Conservation (phyloP, 2,888 invertebrate species). For the Pristionchus fissidentatus region DNA sequence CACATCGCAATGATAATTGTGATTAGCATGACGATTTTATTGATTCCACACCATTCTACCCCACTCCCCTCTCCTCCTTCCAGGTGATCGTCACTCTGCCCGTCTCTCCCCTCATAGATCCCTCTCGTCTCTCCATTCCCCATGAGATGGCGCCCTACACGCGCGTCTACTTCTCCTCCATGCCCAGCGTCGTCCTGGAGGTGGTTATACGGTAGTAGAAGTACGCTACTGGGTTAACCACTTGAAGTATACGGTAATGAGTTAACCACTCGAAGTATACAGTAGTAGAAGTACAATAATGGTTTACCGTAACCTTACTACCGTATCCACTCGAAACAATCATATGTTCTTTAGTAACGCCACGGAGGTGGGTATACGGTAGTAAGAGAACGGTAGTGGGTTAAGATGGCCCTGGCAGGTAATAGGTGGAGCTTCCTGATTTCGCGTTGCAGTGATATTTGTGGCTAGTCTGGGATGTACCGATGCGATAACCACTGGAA, state of each 20-base stretch:
- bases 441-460: too few species aligned
- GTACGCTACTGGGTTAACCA: neutral
- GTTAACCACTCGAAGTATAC: too few species aligned
- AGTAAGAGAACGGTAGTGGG: neutral
- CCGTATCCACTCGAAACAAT: too few species aligned
- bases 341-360: too few species aligned
- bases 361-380: neutral
- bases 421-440: too few species aligned
- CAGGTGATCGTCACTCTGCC: slow-evolving; percentile 44
- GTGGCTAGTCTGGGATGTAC: too few species aligned
- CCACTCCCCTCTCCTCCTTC: neutral
- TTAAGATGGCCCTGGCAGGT: too few species aligned
- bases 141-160: slow-evolving; percentile 32
- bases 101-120: slow-evolving; percentile 33
- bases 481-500: too few species aligned
- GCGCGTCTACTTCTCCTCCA: slow-evolving; percentile 23
- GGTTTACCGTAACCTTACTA: neutral
- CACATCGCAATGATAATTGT: neutral
- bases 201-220: slow-evolving; percentile 14
- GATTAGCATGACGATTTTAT: too few species aligned
- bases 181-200: slow-evolving; percentile 19
- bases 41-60: too few species aligned
- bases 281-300: too few species aligned
- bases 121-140: slow-evolving; percentile 27
- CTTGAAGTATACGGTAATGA: too few species aligned